Base-by-base conservation (phyloP, 1,140 invertebrate species). In the Zaprionus taronus region DNA sequence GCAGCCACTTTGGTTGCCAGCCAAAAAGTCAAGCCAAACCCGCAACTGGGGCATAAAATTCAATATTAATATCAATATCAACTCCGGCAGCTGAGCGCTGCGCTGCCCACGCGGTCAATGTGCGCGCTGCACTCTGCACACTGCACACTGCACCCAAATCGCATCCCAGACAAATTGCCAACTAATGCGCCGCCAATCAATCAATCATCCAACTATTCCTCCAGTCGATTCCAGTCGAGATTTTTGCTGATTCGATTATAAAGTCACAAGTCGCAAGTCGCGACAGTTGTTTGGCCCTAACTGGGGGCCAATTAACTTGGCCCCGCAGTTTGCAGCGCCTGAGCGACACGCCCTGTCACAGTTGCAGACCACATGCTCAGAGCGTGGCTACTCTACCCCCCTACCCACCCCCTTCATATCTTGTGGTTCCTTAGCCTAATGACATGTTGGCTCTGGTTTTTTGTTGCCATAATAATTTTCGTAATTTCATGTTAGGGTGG, bases 401-500 rank as follows among this genome's bases (percentile, higher is more conserved):
- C 55, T 1, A 20, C 11, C 55, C 49, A 34, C 15, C 22, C 20
- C 15, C 51, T 17, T n/a, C 44, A 26, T 41, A 34, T 28, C 70
- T 57, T 65, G 49, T 57, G 79, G 81, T 55, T 65, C 81, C 85
- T 72, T 69, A 47, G 41, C 76, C 67, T 89, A 89, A 89, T 89
- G 55, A 84, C 63, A 89, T 76, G 79, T 77, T 90, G 34, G 49
- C 68, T 28, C 47, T 41, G 62, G 53, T 38, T 44, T 66, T 65
- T 31, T 47, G 12, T 22, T 20, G 47, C 26, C 24, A 69, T 56
- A 69, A 77, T 89, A 85, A 89, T 89, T 89, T 89, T 81, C 60
- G 58, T 89, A 89, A 90, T 89, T 80, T 61, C 69, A 81, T 78
- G 69, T 85, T 85, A 82, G 83, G 83, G 83, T 72, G 82, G 79